Evolutionary conservation across 1,140 invertebrate species (phyloP), one percentile per base, ranked within the genome.

Genomic region (Drosophila aff.): DNA sequence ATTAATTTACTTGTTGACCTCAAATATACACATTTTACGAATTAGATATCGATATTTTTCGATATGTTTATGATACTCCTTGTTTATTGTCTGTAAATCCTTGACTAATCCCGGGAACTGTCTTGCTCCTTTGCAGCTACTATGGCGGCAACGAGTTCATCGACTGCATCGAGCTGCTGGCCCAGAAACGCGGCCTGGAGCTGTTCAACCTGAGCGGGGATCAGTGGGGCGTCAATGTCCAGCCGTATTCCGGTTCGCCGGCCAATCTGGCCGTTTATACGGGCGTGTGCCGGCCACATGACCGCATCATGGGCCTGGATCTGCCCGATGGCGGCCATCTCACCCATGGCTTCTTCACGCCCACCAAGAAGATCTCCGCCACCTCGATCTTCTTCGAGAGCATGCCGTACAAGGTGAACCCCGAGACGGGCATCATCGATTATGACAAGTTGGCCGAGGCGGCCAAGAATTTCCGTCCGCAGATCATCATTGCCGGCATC

Each of bases 371-470:
- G 93, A 98, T 99, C 31, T 99, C 98, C 1, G 98, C 98, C 3
- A 99, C 98, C 1, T 99, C 98, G 0, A 96, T 99, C 44, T 99
- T 98, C 94, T 99, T 99, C 93, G 98, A 99, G 94, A 99, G 98
- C 15, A 98, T 99, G 96, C 98, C 98, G 6, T 99, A 99, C 91
- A 99, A 99, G 94, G 96, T 99, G 43, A 93, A 99, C 92, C 95
- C 96, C 4, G 91, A 93, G 55, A 98, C 97, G 16, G 99, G 98
- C 33, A 92, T 98, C 0, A 99, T 99, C 67, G 97, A 99, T 93
- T 99, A 99, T 91, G 97, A 99, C 65, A 95, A 96, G 85, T 93
- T 99, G 41, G 96, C 96, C 11, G 95, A 96, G 81, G 96, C 95
- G 41, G 98, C 98, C 0, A 95, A 94, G 79, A 94, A 98, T 0